These are phyloP conservation scores for Hystrix brachyura DNA, from an alignment of 2,113 vertebrate species.

Conservation along the genomic window DNA sequence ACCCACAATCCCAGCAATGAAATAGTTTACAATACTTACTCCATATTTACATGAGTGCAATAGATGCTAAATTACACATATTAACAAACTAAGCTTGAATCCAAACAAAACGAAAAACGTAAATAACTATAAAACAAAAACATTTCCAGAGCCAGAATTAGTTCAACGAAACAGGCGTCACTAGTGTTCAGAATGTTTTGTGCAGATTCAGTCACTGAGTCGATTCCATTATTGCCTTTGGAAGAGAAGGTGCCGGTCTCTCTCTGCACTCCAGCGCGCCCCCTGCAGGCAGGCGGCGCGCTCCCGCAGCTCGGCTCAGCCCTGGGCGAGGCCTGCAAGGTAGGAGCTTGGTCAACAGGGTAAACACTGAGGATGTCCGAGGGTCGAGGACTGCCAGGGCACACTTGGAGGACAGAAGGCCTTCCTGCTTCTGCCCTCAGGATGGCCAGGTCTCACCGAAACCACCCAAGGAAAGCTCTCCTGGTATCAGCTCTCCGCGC, in stretches of 20 bases:
- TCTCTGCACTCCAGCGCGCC: not conserved
- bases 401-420: not conserved
- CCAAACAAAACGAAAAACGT: slow-evolving; percentile 79
- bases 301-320: not conserved
- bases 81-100: slow-evolving; percentile 93
- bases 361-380: not conserved
- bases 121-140: slow-evolving; percentile 84
- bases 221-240: slow-evolving; percentile 50
- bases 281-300: slow-evolving; percentile 53
- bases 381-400: not conserved
- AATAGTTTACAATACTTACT: slow-evolving; percentile 97
- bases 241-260: slow-evolving; percentile 68
- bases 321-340: slow-evolving; percentile 37
- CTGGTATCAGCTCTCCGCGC: not conserved
- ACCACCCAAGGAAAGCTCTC: slow-evolving; percentile 23
- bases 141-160: slow-evolving; percentile 82
- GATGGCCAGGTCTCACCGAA: slow-evolving; percentile 8
- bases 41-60: slow-evolving; percentile 95
- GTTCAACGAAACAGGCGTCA: slow-evolving; percentile 81
- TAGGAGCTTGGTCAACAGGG: not conserved
- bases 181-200: slow-evolving; percentile 85
- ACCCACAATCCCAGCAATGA: slow-evolving; percentile 89
- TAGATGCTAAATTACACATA: slow-evolving; percentile 97
- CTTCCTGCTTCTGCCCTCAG: slow-evolving; percentile 5
- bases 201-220: slow-evolving; percentile 83